phyloP scores from a whole-genome alignment of 1,140 invertebrate species.

The Drosophila littoralis region DNA sequence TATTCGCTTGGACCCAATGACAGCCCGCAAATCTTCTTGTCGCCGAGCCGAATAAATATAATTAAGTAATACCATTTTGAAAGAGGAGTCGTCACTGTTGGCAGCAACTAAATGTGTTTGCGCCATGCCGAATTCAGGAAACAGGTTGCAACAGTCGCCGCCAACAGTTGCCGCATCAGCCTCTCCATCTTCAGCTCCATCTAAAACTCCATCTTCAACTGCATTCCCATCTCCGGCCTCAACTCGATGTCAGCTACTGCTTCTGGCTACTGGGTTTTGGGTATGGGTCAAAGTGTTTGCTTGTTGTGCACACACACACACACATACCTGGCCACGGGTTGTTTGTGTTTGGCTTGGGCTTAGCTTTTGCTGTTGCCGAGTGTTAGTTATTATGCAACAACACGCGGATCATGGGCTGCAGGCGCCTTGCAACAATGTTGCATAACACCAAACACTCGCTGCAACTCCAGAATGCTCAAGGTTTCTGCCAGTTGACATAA shows the following conservation, averaged over 20 bases:
- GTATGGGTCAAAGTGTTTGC: conserved; percentile 48
- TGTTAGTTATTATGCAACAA: conserved; percentile 25
- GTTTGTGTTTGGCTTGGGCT: conserved; percentile 11
- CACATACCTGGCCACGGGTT: conserved; percentile 14
- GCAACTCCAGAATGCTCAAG: conserved; percentile 14
- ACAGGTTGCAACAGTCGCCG: conserved; percentile 58
- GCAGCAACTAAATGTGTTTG: conserved; percentile 12
- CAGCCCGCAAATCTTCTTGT: conserved; percentile 68
- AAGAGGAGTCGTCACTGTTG: not conserved
- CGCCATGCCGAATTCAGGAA: conserved; percentile 62
- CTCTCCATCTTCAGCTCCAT: conserved; percentile 23
- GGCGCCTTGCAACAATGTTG: conserved; percentile 34
- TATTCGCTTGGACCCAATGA: conserved; percentile 10
- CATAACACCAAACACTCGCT: conserved; percentile 21
- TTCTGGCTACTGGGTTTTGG: conserved; percentile 32
- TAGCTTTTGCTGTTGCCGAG: conserved; percentile 8
- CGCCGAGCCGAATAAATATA: conserved; percentile 63
- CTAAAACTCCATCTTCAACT: conserved; percentile 18
- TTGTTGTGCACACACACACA: conserved; percentile 18
- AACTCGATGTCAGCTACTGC: conserved; percentile 23
- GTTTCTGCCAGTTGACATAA: conserved; percentile 8
- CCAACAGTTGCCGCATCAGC: conserved; percentile 28
- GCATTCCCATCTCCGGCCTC: not conserved
- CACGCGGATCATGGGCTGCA: conserved; percentile 19
- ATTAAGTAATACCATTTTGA: conserved; percentile 61